phyloP scores from a whole-genome alignment of 2,888 invertebrate species.

The Spisula subtruncata region DNA sequence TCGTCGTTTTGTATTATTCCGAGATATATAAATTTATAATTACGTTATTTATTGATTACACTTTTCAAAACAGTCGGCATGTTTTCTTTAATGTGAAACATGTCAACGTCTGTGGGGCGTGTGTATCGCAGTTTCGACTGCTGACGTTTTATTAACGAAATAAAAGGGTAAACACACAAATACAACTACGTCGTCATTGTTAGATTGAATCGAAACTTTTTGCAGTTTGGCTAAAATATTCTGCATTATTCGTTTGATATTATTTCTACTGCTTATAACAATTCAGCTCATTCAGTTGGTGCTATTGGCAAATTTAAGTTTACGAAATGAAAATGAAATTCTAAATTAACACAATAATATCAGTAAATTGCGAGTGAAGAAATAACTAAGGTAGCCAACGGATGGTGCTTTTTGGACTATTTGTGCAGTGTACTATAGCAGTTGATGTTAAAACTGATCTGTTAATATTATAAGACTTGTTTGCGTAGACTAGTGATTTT shows the following conservation, averaged over 20 bases:
- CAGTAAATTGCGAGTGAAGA: not conserved
- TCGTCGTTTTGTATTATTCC: not conserved
- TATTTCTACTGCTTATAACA: not conserved
- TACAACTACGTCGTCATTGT: too few relatives aligned
- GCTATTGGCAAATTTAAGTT: not conserved
- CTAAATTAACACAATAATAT: not conserved
- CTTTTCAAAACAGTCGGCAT: not conserved
- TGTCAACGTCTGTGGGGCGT: not conserved
- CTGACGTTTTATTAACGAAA: not conserved
- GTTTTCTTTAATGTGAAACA: constrained; percentile 17
- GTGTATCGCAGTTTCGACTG: constrained; percentile 18
- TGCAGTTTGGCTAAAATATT: not conserved
- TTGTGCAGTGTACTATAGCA: too few relatives aligned
- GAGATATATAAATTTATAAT: not conserved
- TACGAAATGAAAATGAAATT: not conserved
- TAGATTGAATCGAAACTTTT: not conserved
- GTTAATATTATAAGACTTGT: not conserved
- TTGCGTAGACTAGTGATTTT: not conserved
- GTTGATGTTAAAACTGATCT: not conserved
- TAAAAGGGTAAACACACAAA: too few relatives aligned
- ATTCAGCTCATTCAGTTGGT: not conserved
- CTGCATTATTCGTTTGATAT: not conserved
- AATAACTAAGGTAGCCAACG: not conserved
- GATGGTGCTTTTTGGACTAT: not conserved
- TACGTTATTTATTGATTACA: not conserved